These are phyloP conservation scores for Galerucella nymphaeae DNA, from an alignment of 2,888 invertebrate species.

Conservation along the genomic window DNA sequence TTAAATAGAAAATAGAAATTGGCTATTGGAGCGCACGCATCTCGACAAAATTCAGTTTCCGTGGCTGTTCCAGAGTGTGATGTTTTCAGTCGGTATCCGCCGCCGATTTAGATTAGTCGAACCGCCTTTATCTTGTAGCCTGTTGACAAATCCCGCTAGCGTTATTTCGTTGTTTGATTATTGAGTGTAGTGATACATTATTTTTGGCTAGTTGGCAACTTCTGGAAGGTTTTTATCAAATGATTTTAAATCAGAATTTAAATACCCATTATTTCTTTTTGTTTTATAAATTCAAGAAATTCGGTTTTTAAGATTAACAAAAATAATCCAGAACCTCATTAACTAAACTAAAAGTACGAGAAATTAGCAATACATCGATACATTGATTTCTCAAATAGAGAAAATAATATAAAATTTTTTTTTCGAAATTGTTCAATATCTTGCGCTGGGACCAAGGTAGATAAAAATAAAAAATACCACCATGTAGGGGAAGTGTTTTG, in stretches of 20 bases:
- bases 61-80: slow-evolving; percentile 9
- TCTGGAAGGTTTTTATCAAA: slow-evolving; percentile 15
- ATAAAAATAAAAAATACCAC: no score
- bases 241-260: not conserved
- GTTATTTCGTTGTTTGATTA: slow-evolving; percentile 1
- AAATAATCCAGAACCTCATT: no score
- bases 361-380: no score
- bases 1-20: not conserved
- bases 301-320: no score
- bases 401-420: no score
- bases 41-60: slow-evolving; percentile 22
- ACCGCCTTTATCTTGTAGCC: not conserved
- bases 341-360: no score
- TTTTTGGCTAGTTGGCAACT: slow-evolving; percentile 1
- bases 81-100: slow-evolving; percentile 30
- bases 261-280: no score
- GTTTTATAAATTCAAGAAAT: no score
- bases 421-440: no score
- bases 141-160: not conserved
- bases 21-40: slow-evolving; percentile 19
- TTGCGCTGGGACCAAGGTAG: no score
- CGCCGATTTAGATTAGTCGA: slow-evolving; percentile 13
- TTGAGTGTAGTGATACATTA: slow-evolving; percentile 6
- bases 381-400: no score
- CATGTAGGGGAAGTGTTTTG: no score